These are phyloP conservation scores for Aphidoletes aphidimyza DNA, from an alignment of 2,888 invertebrate species.

Conservation along the genomic window DNA sequence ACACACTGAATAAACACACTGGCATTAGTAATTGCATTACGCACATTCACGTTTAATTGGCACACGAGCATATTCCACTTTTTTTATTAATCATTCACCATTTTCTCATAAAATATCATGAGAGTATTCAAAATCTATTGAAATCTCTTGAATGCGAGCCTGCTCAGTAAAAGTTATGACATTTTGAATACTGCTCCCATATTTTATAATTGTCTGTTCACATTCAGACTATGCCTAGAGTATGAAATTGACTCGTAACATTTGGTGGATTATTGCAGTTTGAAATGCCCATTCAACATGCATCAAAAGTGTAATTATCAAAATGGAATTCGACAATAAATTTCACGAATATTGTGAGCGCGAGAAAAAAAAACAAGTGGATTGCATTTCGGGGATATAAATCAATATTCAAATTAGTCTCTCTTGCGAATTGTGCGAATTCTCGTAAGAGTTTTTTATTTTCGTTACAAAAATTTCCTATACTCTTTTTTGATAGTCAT, in stretches of 20 bases:
- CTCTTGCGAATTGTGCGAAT: too few relatives aligned
- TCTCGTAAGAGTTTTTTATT: slow-evolving; percentile 15
- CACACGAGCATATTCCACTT: too few relatives aligned
- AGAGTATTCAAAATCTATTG: slow-evolving; percentile 17
- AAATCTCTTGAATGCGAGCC: neutral
- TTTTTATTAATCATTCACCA: slow-evolving; percentile 39
- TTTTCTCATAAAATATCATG: neutral
- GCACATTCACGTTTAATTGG: too few relatives aligned
- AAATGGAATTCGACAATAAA: slow-evolving; percentile 19
- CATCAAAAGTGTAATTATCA: slow-evolving; percentile 42
- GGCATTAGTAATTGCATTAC: too few relatives aligned
- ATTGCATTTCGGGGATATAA: neutral
- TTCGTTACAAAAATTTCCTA: neutral
- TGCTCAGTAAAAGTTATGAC: too few relatives aligned
- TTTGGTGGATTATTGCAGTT: too few relatives aligned
- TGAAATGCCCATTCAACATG: neutral
- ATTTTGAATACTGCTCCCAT: too few relatives aligned
- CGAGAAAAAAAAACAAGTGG: too few relatives aligned
- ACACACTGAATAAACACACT: too few relatives aligned
- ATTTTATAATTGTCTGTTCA: neutral
- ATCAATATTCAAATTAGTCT: slow-evolving; percentile 32
- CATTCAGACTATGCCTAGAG: neutral
- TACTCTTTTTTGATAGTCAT: too few relatives aligned
- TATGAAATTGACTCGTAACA: neutral
- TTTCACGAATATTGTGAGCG: neutral